These are phyloP conservation scores for Andrena bucephala DNA, from an alignment of 2,888 invertebrate genomes.

Conservation along the genomic window DNA sequence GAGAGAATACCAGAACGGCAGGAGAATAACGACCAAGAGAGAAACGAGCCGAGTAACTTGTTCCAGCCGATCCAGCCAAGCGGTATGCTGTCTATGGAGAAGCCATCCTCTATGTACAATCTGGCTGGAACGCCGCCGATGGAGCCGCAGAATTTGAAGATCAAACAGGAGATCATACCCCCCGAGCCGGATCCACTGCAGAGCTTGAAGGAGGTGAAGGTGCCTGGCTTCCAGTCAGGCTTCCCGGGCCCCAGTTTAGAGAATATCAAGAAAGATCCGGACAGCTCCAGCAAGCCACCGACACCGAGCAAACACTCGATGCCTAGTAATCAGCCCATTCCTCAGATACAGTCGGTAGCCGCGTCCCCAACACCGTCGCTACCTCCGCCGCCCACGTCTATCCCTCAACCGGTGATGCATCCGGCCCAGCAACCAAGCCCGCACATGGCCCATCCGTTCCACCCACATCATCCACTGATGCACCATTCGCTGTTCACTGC, in stretches of 20 bases:
- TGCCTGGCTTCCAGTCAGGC: conserved; percentile 89
- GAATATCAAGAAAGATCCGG: conserved; percentile 91
- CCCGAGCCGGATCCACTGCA: conserved; percentile 90
- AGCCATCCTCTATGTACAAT: conserved; percentile 76
- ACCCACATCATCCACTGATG: conserved; percentile 90
- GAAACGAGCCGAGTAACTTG: conserved; percentile 78
- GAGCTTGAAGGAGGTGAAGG: conserved; percentile 92
- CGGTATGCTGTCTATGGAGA: conserved; percentile 77
- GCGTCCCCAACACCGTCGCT: conserved; percentile 84
- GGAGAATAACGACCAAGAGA: conserved; percentile 72
- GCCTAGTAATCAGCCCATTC: conserved; percentile 71
- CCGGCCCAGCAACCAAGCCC: conserved; percentile 91
- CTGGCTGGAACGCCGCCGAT: conserved; percentile 82
- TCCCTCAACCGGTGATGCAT: conserved; percentile 90
- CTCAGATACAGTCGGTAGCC: conserved; percentile 81
- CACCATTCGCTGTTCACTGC: conserved; percentile 89
- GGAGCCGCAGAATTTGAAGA: conserved; percentile 91
- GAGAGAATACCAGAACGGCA: conserved; percentile 64
- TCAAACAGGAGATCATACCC: conserved; percentile 89
- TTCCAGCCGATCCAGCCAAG: conserved; percentile 82
- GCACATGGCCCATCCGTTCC: conserved; percentile 89
- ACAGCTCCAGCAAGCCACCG: conserved; percentile 84
- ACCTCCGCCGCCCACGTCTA: conserved; percentile 88
- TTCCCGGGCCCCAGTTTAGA: conserved; percentile 90
- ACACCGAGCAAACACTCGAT: conserved; percentile 82